A percentile compares a stretch with the other conserved stretches of the same genome.
Evolutionary conservation across 2,113 vertebrate species (phyloP).

Genomic region (Sprattus sprattus): DNA sequence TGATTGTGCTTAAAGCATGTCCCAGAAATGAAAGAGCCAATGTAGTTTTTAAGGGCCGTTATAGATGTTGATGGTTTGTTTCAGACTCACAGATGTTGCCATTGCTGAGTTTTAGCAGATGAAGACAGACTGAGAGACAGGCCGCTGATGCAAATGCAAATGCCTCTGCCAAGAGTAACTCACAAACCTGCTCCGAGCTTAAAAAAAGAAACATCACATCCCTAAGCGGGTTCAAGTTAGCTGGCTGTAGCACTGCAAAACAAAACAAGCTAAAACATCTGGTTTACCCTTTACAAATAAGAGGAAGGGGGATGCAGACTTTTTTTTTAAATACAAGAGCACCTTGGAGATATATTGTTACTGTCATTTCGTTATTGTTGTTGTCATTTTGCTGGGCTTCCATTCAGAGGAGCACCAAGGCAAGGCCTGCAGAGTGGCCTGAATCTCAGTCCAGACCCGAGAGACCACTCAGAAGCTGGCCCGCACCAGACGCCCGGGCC

Average conservation of each 20-base stretch:
- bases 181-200: slow-evolving; percentile 31
- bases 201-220: slow-evolving; percentile 40
- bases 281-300: slow-evolving; percentile 13
- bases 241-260: slow-evolving; percentile 43
- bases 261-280: slow-evolving; percentile 32
- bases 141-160: not conserved
- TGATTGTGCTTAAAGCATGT: not conserved
- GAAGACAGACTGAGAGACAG: not conserved
- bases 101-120: not conserved
- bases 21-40: not conserved
- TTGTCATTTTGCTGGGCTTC: not conserved
- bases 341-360: slow-evolving; percentile 2
- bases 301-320: not conserved
- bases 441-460: slow-evolving; percentile 20
- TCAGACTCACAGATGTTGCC: not conserved
- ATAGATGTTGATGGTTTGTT: not conserved
- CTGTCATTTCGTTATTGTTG: not conserved
- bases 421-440: slow-evolving; percentile 24
- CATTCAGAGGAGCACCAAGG: slow-evolving; percentile 10
- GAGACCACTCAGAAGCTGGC: slow-evolving; percentile 61
- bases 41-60: not conserved
- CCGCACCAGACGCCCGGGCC: slow-evolving; percentile 64
- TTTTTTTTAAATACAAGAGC: not conserved
- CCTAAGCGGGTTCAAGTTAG: slow-evolving; percentile 42
- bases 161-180: not conserved